phyloP scores from a whole-genome alignment of 2,888 invertebrate species.

The Chaetogeoica ovagalla region DNA sequence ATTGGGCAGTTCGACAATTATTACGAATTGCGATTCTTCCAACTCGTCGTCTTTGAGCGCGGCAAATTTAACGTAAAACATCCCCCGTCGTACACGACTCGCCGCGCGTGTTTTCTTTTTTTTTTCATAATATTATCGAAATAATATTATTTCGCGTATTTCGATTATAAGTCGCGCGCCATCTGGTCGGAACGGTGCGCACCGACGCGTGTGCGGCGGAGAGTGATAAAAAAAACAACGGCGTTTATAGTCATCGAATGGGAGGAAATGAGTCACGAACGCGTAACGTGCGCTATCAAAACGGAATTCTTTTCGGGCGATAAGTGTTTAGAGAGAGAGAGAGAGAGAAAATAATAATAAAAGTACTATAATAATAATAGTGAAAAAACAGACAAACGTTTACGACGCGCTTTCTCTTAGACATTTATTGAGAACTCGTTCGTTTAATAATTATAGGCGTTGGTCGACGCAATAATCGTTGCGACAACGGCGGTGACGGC shows the following conservation, averaged over 20 bases:
- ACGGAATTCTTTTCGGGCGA: constrained; percentile 34
- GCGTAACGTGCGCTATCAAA: constrained; percentile 29
- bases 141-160: too few species aligned
- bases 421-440: neutral
- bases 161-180: neutral
- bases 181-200: neutral
- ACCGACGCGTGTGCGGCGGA: neutral
- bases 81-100: too few species aligned
- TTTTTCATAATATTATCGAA: too few species aligned
- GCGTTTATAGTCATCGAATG: constrained; percentile 16
- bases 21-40: too few species aligned
- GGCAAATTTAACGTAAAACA: too few species aligned
- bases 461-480: neutral
- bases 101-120: too few species aligned
- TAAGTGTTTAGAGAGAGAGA: neutral
- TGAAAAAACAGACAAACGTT: neutral
- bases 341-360: too few species aligned
- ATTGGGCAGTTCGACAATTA: too few species aligned
- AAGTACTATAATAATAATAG: neutral
- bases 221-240: neutral
- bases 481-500: neutral
- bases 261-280: constrained; percentile 22
- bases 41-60: too few species aligned
- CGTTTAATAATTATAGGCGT: constrained; percentile 34
- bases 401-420: neutral